Percentiles rank a stretch among this genome's conserved stretches.
Evolutionary conservation across 64 coral and sea anemone species (phyloP).

Genomic region (Pocillopora damicornis): DNA sequence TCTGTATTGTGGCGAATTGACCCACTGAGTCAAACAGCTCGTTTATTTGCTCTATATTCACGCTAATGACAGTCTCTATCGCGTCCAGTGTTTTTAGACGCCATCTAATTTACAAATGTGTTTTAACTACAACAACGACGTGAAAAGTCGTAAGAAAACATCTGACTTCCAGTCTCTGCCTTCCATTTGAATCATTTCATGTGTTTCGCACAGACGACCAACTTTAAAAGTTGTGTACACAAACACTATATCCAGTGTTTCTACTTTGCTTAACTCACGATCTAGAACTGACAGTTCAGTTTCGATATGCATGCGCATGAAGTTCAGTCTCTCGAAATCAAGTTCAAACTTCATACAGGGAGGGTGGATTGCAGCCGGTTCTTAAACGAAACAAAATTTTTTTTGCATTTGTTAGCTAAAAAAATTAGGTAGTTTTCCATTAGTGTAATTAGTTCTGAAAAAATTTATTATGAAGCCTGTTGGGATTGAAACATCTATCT

Average conservation of each 20-base stretch:
- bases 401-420: background rate
- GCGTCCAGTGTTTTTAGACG: background rate
- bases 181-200: background rate
- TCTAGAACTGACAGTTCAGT: background rate
- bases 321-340: background rate
- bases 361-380: background rate
- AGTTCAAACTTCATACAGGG: background rate
- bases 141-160: background rate
- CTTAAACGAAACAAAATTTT: background rate
- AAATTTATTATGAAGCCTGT: background rate
- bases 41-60: constrained; percentile 16
- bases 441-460: background rate
- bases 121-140: background rate
- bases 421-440: background rate
- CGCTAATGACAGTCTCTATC: background rate
- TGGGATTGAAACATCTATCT: background rate
- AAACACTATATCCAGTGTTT: background rate
- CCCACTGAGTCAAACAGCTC: background rate
- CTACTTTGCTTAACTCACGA: background rate
- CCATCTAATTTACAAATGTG: background rate
- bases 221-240: background rate
- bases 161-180: background rate
- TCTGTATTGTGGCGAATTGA: background rate
- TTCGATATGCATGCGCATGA: background rate
- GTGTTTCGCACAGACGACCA: background rate